Evolutionary conservation across 1,140 invertebrate species (phyloP).

Genomic region (Colletes latitarsis): DNA sequence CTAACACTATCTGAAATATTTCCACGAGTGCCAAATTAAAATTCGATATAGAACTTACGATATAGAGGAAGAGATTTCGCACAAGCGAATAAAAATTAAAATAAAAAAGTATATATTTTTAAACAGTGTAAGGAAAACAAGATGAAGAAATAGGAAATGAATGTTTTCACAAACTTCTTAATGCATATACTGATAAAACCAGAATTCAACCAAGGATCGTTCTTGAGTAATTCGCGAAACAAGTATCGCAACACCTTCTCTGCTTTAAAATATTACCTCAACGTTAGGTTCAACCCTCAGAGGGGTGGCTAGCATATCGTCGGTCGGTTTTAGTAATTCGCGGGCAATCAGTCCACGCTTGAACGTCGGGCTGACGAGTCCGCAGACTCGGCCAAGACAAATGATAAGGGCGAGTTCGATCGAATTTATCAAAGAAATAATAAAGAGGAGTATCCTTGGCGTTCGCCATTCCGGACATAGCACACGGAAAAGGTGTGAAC

Average conservation of each 20-base stretch:
- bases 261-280: background rate
- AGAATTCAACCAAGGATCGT: too few relatives aligned
- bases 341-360: background rate
- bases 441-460: constrained; percentile 61
- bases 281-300: background rate
- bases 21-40: too few relatives aligned
- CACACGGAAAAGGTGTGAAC: constrained; percentile 78
- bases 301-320: background rate
- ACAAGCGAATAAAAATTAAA: too few relatives aligned
- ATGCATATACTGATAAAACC: too few relatives aligned
- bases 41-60: too few relatives aligned
- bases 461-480: constrained; percentile 54
- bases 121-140: too few relatives aligned
- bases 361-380: background rate
- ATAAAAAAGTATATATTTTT: too few relatives aligned
- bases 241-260: background rate
- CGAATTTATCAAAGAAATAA: constrained; percentile 67
- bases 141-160: too few relatives aligned
- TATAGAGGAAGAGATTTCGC: too few relatives aligned
- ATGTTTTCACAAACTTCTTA: too few relatives aligned
- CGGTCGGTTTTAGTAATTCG: background rate
- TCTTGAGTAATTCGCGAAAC: background rate
- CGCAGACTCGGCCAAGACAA: constrained; percentile 41
- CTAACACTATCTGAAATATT: too few relatives aligned
- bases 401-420: constrained; percentile 64